These are phyloP conservation scores for Drosophila yakuba DNA, from an alignment of 1,140 invertebrate genomes.

Conservation along the genomic window DNA sequence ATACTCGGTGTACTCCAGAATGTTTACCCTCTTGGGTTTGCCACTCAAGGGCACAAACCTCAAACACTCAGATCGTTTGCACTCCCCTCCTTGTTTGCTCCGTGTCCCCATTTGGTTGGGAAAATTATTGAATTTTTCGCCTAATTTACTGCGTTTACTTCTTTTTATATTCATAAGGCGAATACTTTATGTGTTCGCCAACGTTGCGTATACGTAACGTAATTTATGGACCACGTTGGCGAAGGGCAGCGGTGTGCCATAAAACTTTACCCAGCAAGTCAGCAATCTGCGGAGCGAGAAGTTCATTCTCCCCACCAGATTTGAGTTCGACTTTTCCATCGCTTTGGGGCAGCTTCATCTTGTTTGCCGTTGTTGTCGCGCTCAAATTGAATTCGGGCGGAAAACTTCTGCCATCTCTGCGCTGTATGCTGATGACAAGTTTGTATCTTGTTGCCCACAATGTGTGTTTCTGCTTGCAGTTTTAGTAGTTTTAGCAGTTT, in stretches of 20 bases:
- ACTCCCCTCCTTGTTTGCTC: constrained; percentile 8
- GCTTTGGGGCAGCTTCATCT: constrained; percentile 49
- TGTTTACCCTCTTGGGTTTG: constrained; percentile 35
- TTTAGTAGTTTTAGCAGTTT: constrained; percentile 26
- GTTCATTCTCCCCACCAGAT: constrained; percentile 28
- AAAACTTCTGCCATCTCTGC: constrained; percentile 41
- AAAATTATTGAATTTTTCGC: constrained; percentile 75
- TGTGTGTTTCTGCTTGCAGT: constrained; percentile 13
- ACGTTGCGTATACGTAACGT: constrained; percentile 76
- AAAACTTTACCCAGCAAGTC: constrained; percentile 49
- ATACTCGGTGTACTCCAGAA: constrained; percentile 19
- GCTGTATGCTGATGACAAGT: constrained; percentile 41
- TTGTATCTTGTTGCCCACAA: constrained; percentile 13
- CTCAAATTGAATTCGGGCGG: constrained; percentile 60
- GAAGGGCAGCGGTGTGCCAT: constrained; percentile 16
- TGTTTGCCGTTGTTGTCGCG: constrained; percentile 46
- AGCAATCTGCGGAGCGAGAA: constrained; percentile 19
- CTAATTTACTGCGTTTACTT: constrained; percentile 72
- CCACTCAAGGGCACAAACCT: constrained; percentile 21
- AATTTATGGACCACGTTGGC: constrained; percentile 61
- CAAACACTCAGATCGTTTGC: constrained; percentile 13
- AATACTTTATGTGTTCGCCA: constrained; percentile 64
- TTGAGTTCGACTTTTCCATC: constrained; percentile 31
- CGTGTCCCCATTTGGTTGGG: constrained; percentile 20
- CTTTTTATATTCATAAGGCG: constrained; percentile 69